Base-by-base conservation (phyloP, 2,113 vertebrate genomes). In the Dendropsophus ebraccatus region DNA sequence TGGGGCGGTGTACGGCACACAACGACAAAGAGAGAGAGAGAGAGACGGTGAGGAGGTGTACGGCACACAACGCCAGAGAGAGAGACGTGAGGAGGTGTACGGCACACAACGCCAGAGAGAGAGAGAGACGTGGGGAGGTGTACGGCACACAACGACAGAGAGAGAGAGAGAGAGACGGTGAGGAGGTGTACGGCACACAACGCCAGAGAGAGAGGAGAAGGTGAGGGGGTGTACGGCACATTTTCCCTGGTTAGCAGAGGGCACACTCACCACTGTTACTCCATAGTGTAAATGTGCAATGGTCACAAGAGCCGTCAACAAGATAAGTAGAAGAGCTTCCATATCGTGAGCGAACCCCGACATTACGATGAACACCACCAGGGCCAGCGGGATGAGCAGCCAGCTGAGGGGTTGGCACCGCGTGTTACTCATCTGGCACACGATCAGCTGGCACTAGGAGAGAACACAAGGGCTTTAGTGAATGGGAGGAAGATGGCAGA, bases 341-440 rank as follows among this genome's bases (percentile, higher is more conserved):
- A 91, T 81, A 23, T 83, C 4, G 0, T 91, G 74, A 0, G 90
- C 54, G 0, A 93, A 28, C 10, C 94, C 94, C 0, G 94, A 91
- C 41, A 92, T 69, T 37, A 96, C 95, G 47, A 92, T 10, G 1
- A 92, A 0, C 83, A 99, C 94, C 77, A 94, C 93, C 3, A 74
- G 69, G 0, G 90, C 89, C 87, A 99, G 96, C 47, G 97, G 98
- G n/a, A 96, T 82, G 90, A 99, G 89, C 91, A 99, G 88, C 95
- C 96, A 97, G 88, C 93, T 97, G 23, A 99, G 91, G 0, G 97
- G 90, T 88, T 95, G 96, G 88, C 98, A 99, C 2, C 97, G 95
- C 0, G 97, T 99, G 91, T 94, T 98, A 89, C 97, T 99, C 98
- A 99, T 99, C 90, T 99, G 98, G 87, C 97, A 99, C 88, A 99